These are phyloP conservation scores for Elysia crispata DNA, from an alignment of 2,888 invertebrate species.

Conservation along the genomic window DNA sequence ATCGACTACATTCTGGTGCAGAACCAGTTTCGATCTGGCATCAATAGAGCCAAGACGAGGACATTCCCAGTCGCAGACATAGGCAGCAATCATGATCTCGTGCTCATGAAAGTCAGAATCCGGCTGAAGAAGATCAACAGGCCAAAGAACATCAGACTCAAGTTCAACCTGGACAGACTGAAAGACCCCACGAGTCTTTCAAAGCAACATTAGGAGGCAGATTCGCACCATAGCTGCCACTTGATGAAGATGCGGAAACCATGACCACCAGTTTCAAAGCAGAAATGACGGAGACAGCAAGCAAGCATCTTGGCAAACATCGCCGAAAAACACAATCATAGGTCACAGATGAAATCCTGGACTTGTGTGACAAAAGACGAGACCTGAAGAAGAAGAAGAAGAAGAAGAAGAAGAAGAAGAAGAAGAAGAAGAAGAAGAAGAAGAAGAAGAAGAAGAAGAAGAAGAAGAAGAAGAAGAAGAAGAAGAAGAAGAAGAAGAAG, in stretches of 20 bases:
- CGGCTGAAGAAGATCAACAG: constrained; percentile 14
- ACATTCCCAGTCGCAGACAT: constrained; percentile 4
- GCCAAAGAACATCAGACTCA: background rate
- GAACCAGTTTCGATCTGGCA: constrained; percentile 22
- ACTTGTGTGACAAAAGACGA: background rate
- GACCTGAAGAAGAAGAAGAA: constrained; percentile 1
- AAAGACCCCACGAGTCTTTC: background rate
- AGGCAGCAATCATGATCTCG: constrained; percentile 5
- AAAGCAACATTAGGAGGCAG: background rate
- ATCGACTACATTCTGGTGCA: constrained; percentile 50
- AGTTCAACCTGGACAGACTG: background rate
- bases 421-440: no score
- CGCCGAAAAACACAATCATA: background rate
- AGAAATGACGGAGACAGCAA: constrained; percentile 29
- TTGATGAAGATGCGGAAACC: background rate
- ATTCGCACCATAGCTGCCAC: background rate
- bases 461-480: no score
- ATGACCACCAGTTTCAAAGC: background rate
- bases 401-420: no score
- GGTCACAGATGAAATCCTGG: background rate
- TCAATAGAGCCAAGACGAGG: constrained; percentile 24
- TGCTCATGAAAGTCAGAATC: background rate
- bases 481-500: no score
- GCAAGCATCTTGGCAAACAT: background rate
- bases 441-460: no score